Conservation (phyloP, 2,797 vertebrate genomes). For the Lagocephalus sceleratus region DNA sequence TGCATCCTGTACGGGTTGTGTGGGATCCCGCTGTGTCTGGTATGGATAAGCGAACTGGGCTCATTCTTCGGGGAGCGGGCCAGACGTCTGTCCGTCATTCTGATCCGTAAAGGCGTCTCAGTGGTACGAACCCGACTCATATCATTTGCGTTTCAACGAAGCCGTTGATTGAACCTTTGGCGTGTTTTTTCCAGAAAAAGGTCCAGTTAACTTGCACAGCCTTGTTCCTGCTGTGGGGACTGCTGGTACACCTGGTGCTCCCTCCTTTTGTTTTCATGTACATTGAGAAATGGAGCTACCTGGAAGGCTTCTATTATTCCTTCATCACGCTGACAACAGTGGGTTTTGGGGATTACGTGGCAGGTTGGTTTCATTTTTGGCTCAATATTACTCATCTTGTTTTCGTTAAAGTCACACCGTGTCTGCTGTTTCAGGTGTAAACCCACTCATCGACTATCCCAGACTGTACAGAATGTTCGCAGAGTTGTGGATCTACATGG, state of each 20-base stretch:
- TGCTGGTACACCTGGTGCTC: conserved; percentile 89
- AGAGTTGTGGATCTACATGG: conserved; percentile 96
- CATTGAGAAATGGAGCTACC: conserved; percentile 88
- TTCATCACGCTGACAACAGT: conserved; percentile 97
- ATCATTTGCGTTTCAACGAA: neutral
- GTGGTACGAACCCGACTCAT: conserved; percentile 76
- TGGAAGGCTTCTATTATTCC: conserved; percentile 94
- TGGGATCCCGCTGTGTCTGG: conserved; percentile 93
- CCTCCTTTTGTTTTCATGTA: conserved; percentile 91
- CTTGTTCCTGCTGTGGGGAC: conserved; percentile 91
- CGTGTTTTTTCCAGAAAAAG: conserved; percentile 77
- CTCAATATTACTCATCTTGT: neutral
- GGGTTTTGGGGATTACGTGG: conserved; percentile 95
- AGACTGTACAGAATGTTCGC: conserved; percentile 86
- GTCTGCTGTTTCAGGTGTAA: conserved; percentile 80
- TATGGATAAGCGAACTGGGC: conserved; percentile 93
- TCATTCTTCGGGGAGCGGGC: conserved; percentile 93
- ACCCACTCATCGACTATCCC: conserved; percentile 83
- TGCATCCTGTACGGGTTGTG: conserved; percentile 95
- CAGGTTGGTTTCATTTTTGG: conserved; percentile 73
- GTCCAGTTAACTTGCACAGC: conserved; percentile 90
- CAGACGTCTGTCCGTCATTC: conserved; percentile 89
- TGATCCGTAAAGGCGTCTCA: conserved; percentile 85
- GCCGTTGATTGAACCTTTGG: neutral
- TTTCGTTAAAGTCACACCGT: neutral